Conservation (phyloP, 2,797 vertebrate species). For the Syngnathus rostellatus region DNA sequence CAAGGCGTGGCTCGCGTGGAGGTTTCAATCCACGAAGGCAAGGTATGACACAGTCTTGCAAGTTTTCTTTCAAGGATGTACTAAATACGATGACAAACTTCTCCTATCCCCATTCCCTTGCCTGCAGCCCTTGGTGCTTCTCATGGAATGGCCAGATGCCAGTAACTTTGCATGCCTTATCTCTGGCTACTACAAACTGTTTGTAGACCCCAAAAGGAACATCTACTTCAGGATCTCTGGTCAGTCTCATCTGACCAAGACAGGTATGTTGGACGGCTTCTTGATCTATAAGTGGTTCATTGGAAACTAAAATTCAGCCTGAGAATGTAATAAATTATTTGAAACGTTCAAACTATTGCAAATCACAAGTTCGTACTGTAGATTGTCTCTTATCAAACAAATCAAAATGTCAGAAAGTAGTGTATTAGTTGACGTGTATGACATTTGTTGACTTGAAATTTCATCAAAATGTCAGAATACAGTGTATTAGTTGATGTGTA, state of each 20-base stretch:
- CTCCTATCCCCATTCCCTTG: constrained; percentile 27
- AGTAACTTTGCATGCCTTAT: constrained; percentile 96
- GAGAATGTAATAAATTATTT: neutral
- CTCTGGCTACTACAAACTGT: constrained; percentile 93
- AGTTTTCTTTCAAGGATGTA: neutral
- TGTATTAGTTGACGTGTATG: neutral
- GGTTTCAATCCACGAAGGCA: constrained; percentile 88
- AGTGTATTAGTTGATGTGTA: neutral
- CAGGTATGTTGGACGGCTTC: constrained; percentile 80
- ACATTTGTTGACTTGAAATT: neutral
- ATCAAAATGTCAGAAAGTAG: neutral
- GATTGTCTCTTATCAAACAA: constrained; percentile 1
- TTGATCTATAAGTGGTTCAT: constrained; percentile 17
- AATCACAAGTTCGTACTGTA: neutral
- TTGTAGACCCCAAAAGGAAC: constrained; percentile 92
- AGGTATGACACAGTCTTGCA: constrained; percentile 66
- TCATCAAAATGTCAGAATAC: neutral
- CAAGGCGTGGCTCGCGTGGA: constrained; percentile 95
- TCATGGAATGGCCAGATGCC: constrained; percentile 99
- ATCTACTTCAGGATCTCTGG: constrained; percentile 82
- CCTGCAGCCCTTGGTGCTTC: constrained; percentile 84
- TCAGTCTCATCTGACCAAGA: constrained; percentile 93
- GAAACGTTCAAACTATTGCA: constrained; percentile 4
- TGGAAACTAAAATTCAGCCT: neutral
- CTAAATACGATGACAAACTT: neutral